Conservation (phyloP, 1,140 invertebrate genomes). For the Grapholita molesta region DNA sequence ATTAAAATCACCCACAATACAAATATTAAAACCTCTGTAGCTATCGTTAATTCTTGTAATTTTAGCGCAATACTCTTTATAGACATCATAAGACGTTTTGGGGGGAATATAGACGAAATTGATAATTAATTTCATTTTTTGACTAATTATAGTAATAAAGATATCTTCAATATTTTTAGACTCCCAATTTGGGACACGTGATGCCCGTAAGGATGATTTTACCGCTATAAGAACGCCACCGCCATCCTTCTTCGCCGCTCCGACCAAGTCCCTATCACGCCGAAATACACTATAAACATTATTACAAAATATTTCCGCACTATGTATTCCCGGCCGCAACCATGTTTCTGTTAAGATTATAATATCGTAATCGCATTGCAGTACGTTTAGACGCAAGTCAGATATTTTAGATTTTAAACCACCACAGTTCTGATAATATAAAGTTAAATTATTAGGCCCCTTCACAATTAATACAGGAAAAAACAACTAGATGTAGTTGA, state of each 20-base stretch:
- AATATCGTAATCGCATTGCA: conserved; percentile 10
- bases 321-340: background rate
- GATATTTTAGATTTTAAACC: background rate
- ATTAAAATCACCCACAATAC: background rate
- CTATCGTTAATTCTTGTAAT: background rate
- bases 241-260: background rate
- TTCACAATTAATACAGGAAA: too few species aligned
- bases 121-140: background rate
- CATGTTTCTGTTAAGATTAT: conserved; percentile 15
- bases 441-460: background rate
- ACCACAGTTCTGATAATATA: conserved; percentile 16
- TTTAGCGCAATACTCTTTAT: background rate
- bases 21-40: background rate
- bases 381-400: background rate
- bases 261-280: background rate
- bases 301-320: background rate
- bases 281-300: background rate
- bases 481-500: too few species aligned
- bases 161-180: background rate
- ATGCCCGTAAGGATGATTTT: background rate
- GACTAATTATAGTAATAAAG: background rate
- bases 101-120: background rate
- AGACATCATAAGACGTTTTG: background rate
- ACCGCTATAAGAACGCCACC: conserved; percentile 5
- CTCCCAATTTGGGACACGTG: background rate